Base-by-base conservation (phyloP, 1,140 invertebrate genomes). In the Drosophila teissieri region DNA sequence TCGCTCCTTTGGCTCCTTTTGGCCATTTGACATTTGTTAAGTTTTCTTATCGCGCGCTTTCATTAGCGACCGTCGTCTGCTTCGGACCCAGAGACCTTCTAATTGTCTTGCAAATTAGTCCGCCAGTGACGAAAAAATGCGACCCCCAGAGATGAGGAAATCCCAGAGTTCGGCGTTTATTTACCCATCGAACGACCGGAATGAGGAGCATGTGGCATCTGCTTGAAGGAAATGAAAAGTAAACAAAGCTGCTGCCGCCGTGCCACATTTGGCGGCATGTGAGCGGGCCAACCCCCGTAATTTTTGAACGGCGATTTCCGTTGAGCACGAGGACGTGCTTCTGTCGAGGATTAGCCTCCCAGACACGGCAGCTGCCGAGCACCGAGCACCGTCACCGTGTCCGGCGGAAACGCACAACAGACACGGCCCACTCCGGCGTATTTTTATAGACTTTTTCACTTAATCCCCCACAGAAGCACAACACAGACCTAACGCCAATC, bases 31-130 rank as follows among this genome's bases (percentile, higher is more conserved):
- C 80, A 89, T 89, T 88, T 67, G 80, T 63, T 73, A 77, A 61
- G 73, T 74, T 89, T 88, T 78, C 84, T 89, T 89, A 89, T 89
- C 84, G 84, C 77, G 57, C 73, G 55, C 67, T 89, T 89, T 89
- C 85, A 84, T 89, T 89, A 89, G 75, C 84, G 82, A 42, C 42
- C 80, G 80, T 79, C 49, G 49, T 52, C 78, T 78, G 75, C 53
- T 51, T 62, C 60, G 24, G 11, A 19, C 19, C 68, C 78, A 70
- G 81, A 64, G 83, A 88, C 83, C 82, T 89, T 89, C 80, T 89
- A 89, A 89, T 89, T 89, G 84, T 89, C 85, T 84, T 89, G 84
- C 84, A 89, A 89, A 89, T 89, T 89, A 89, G 84, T 78, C 73
- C 77, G 80, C 56, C 49, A 60, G 60, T 46, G 44, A 64, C 24